A percentile compares a stretch with the other conserved stretches of the same genome.
These are phyloP conservation scores for Cairina moschata DNA, from an alignment of 2,113 vertebrate genomes.

Conservation along the genomic window DNA sequence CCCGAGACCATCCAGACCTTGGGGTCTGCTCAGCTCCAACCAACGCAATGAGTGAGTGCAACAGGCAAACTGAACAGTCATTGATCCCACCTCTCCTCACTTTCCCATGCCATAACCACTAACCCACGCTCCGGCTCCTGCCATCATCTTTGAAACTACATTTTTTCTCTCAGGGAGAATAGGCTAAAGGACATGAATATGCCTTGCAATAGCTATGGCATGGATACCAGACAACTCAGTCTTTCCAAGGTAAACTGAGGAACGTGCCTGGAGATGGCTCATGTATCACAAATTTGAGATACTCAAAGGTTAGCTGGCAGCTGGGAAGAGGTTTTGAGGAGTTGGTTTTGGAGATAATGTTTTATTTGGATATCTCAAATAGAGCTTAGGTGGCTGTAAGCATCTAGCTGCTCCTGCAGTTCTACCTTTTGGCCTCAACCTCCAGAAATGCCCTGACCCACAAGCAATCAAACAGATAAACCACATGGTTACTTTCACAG, in stretches of 20 bases:
- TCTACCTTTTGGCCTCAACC: neutral
- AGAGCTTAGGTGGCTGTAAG: neutral
- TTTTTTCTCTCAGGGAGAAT: neutral
- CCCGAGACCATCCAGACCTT: neutral
- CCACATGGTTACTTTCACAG: neutral
- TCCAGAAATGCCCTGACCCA: neutral
- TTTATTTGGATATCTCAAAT: neutral
- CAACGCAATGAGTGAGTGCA: neutral
- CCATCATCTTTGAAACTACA: neutral
- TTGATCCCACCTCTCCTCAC: neutral
- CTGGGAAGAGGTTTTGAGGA: neutral
- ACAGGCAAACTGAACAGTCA: neutral
- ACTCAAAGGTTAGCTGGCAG: neutral
- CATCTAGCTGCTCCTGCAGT: neutral
- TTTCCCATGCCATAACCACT: neutral
- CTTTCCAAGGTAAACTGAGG: neutral
- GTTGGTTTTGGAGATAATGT: neutral
- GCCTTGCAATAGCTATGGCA: neutral
- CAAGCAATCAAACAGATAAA: neutral
- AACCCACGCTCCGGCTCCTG: neutral
- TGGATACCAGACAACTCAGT: neutral
- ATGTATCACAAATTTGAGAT: neutral
- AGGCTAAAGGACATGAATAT: fast-evolving
- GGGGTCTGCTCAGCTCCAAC: neutral
- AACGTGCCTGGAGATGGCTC: neutral